Base-by-base conservation (phyloP, 2,888 invertebrate genomes). In the Eupithecia dodoneata region DNA sequence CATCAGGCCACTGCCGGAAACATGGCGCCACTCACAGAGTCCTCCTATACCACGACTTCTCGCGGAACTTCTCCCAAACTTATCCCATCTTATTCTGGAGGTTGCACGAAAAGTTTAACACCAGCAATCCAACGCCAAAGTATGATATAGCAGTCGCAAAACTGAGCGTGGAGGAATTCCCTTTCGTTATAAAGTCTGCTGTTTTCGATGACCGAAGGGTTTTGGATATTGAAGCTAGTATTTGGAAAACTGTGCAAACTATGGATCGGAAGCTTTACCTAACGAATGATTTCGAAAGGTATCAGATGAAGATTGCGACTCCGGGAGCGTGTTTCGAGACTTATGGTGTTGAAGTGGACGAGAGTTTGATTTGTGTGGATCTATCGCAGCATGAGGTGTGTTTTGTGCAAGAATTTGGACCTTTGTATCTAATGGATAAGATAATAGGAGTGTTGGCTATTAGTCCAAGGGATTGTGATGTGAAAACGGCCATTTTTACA, bases 371-470 rank as follows among this genome's bases (percentile, higher is more conserved):
- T 0, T 94, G 94, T 71, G 82, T 93, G 0, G 93, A 94, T 30
- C 76, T 94, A 78, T 86, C 91, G 0, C 78, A 82, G 0, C 84
- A 93, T n/a, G 87, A 89, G 0, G 93, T 93, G 30, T 94, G 94
- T 75, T 94, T 94, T 15, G 78, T 91, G 0, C 89, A 92, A 3
- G 94, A 94, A 49, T 94, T 94, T 76, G 94, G 94, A 0, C 94
- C 94, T 0, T 66, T 94, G 1, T 94, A 85, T 75, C 49, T 71
- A 6, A 85, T 79, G 0, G 90, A 94, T 59, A 92, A 89, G 70
- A 80, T 94, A 2, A 88, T 91, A 0, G 94, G 94, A 0, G 82
- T 94, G 0, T 76, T 94, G 30, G 86, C 91, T 0, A 83, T 90
- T 45, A 90, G 87, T 66, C 93, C 94, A 0, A 84, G 83, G 9